Evolutionary conservation across 2,888 invertebrate species (phyloP).

Genomic region (Caenorhabditis macrosperma): DNA sequence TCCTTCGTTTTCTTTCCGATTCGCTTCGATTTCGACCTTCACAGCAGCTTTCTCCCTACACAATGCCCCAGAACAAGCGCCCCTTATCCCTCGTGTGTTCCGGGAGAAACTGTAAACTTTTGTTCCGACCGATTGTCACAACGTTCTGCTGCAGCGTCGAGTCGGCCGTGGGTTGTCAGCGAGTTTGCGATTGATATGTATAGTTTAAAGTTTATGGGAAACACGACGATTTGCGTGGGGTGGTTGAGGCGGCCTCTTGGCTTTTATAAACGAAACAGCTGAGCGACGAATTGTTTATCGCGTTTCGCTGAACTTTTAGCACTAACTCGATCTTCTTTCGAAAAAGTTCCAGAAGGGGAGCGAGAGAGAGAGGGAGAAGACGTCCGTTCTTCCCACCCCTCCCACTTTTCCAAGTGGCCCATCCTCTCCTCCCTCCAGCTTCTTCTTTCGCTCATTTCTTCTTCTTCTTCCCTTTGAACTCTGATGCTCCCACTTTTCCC

Average conservation of each 20-base stretch:
- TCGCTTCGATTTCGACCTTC: no score
- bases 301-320: not conserved
- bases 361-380: not conserved
- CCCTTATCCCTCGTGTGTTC: no score
- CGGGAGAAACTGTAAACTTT: no score
- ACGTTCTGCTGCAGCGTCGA: no score
- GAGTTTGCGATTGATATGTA: not conserved
- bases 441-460: not conserved
- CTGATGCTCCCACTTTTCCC: not conserved
- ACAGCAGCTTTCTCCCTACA: no score
- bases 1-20: no score
- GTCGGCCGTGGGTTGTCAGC: no score
- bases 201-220: not conserved
- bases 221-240: not conserved
- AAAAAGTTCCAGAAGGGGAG: no score
- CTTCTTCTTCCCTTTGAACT: not conserved
- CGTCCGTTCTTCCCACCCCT: slow-evolving; percentile 1
- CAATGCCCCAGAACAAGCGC: no score
- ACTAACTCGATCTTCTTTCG: not conserved
- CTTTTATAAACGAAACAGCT: not conserved
- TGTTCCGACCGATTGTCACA: no score
- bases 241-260: not conserved
- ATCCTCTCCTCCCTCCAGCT: not conserved
- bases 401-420: not conserved
- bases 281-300: not conserved